phyloP scores from a whole-genome alignment of 2,888 invertebrate species.

The Diabrotica balteata region DNA sequence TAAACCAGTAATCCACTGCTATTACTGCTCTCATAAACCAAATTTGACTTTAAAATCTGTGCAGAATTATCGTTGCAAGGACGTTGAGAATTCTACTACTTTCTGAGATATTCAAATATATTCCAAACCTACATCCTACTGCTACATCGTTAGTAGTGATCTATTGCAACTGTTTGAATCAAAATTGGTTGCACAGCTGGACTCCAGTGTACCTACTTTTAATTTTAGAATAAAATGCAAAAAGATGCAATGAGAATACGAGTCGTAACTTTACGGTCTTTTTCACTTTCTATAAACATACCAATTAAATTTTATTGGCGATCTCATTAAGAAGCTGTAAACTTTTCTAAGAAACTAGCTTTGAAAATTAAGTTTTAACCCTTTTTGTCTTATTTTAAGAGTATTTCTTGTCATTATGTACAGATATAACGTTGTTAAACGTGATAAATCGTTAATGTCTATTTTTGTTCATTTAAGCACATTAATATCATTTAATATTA shows the following conservation, averaged over 20 bases:
- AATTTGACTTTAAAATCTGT: background rate
- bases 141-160: slow-evolving; percentile 9
- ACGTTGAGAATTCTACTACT: background rate
- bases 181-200: slow-evolving; percentile 3
- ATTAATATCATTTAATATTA: too few species aligned
- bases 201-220: slow-evolving; percentile 3
- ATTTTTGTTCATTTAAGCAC: too few species aligned
- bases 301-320: slow-evolving; percentile 27
- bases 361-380: slow-evolving; percentile 1
- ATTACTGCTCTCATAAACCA: background rate
- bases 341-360: slow-evolving; percentile 5
- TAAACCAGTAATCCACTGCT: background rate
- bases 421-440: too few species aligned
- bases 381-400: background rate
- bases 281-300: slow-evolving; percentile 27
- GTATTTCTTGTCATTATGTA: too few species aligned
- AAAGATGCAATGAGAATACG: background rate
- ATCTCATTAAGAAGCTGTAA: slow-evolving; percentile 25
- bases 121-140: background rate
- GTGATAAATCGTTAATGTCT: too few species aligned
- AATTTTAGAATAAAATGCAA: slow-evolving; percentile 9
- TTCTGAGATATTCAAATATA: slow-evolving; percentile 10
- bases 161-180: slow-evolving; percentile 6
- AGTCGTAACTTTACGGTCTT: slow-evolving; percentile 18
- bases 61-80: background rate